Percentiles rank a stretch among this genome's conserved stretches.
Evolutionary conservation across 2,797 vertebrate species (phyloP).

Genomic region (Peromyscus nudipes): DNA sequence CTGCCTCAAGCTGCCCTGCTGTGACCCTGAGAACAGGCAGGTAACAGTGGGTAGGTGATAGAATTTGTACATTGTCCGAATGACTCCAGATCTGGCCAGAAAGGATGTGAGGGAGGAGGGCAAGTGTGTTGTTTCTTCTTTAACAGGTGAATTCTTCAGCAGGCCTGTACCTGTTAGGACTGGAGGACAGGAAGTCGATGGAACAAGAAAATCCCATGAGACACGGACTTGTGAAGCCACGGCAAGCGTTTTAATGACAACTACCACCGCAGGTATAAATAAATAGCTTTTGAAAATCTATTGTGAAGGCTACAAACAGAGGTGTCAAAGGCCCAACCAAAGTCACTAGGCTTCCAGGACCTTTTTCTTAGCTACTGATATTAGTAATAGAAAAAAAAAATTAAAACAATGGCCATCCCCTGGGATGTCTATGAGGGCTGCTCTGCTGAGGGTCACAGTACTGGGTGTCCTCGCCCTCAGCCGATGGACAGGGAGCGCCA

Average conservation of each 20-base stretch:
- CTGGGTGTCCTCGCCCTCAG: neutral
- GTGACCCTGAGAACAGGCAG: neutral
- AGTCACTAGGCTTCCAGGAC: constrained; percentile 80
- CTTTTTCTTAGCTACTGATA: constrained; percentile 78
- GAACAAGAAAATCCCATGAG: constrained; percentile 41
- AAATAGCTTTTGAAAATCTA: constrained; percentile 91
- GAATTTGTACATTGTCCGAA: neutral
- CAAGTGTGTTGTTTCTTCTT: neutral
- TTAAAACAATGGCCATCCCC: neutral
- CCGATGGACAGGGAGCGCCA: fast-evolving
- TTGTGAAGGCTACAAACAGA: constrained; percentile 89
- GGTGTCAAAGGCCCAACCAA: constrained; percentile 83
- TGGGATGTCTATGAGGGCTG: neutral
- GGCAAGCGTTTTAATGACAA: constrained; percentile 90
- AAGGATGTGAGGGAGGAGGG: neutral
- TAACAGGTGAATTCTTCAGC: neutral
- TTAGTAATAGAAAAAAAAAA: constrained; percentile 78
- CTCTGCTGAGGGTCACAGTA: neutral
- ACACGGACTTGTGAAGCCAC: constrained; percentile 81
- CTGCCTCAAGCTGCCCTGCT: neutral
- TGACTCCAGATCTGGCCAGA: too few relatives aligned
- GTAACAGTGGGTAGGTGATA: neutral
- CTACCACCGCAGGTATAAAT: constrained; percentile 88
- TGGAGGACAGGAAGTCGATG: neutral
- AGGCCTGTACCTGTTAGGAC: fast-evolving